Conservation (phyloP, 2,888 invertebrate genomes). For the Tachystola acroxantha region DNA sequence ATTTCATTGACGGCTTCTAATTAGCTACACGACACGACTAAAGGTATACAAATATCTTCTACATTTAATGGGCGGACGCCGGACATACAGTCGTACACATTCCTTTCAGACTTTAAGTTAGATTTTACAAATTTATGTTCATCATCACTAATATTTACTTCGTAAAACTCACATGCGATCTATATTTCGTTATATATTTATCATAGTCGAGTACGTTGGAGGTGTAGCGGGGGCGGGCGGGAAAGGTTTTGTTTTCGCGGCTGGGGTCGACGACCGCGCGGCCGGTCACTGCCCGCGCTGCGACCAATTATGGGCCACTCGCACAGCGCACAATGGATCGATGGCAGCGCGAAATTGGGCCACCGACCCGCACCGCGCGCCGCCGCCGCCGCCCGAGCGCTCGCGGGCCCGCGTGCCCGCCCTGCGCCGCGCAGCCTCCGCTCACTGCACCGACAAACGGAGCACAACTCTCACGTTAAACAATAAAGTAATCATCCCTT, state of each 20-base stretch:
- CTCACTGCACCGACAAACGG: neutral
- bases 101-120: no score
- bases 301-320: slow-evolving; percentile 78
- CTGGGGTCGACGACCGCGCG: slow-evolving; percentile 64
- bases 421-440: slow-evolving; percentile 21
- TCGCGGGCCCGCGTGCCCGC: slow-evolving; percentile 22
- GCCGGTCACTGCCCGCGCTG: slow-evolving; percentile 75
- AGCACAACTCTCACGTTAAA: no score
- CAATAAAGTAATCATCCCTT: no score
- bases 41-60: no score
- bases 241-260: slow-evolving; percentile 73
- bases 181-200: slow-evolving; percentile 18
- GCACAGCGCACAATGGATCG: slow-evolving; percentile 78
- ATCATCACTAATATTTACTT: neutral
- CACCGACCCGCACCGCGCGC: slow-evolving; percentile 49
- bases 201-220: slow-evolving; percentile 24
- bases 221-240: slow-evolving; percentile 33
- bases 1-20: slow-evolving; percentile 27
- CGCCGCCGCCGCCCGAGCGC: slow-evolving; percentile 30
- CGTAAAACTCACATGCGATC: slow-evolving; percentile 9
- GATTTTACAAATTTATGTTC: no score
- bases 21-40: slow-evolving; percentile 6
- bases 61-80: no score
- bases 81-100: no score
- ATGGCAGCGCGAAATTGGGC: slow-evolving; percentile 74